Evolutionary conservation across 2,888 invertebrate genomes (phyloP).

Genomic region (Tromatobia lineatoria): DNA sequence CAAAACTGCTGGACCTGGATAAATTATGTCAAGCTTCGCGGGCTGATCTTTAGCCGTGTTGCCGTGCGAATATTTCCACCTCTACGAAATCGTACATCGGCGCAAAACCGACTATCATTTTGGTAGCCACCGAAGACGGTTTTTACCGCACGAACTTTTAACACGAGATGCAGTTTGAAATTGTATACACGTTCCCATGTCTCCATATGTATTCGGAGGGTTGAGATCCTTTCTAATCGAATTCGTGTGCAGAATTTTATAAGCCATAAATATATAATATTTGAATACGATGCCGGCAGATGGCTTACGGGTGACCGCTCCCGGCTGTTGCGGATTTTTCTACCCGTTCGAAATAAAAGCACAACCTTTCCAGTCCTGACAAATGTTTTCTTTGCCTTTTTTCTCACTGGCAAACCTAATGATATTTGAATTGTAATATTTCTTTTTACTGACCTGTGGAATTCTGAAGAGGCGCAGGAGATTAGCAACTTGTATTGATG

Average conservation of each 20-base stretch:
- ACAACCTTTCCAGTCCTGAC: not conserved
- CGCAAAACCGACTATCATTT: not conserved
- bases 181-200: not conserved
- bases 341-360: not conserved
- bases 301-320: not conserved
- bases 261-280: conserved; percentile 31
- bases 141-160: not conserved
- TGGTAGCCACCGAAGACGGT: not conserved
- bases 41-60: not conserved
- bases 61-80: conserved; percentile 13
- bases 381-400: not conserved
- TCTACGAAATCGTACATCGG: not conserved
- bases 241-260: conserved; percentile 58
- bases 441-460: conserved; percentile 87
- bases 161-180: not conserved
- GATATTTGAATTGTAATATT: conserved; percentile 20
- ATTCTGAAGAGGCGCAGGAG: conserved; percentile 96
- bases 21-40: conserved; percentile 25
- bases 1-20: conserved; percentile 24
- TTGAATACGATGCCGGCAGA: conserved; percentile 10
- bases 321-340: not conserved
- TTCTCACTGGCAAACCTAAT: not conserved
- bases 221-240: conserved; percentile 50
- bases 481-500: conserved; percentile 98
- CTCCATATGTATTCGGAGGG: not conserved